Evolutionary conservation across 2,113 vertebrate species (phyloP), one percentile per base, ranked within the genome.

Genomic region (Dasyurus viverrinus): DNA sequence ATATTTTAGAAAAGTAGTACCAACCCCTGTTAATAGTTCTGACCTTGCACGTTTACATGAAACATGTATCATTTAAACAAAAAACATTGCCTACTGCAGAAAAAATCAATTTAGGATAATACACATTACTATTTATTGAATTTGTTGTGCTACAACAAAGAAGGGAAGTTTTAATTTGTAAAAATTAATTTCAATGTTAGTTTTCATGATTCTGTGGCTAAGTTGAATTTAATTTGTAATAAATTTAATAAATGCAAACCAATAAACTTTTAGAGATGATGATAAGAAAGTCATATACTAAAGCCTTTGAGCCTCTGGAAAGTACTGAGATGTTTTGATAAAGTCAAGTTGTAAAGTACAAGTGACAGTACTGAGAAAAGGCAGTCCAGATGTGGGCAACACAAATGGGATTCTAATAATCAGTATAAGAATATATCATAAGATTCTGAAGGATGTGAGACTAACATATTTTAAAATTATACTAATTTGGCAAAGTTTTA

Each of bases 161-260:
- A 94, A 93, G 47, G 5, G 10, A 92, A 76, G 53, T 92, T 68
- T 93, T 8, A 52, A 89, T 26, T 42, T 68, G n/a, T 91, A 76
- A 60, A 53, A n/a, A 89, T 57, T 42, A 57, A 89, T 12, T 92
- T 7, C 9, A 92, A 90, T 95, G 19, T 50, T 90, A 89, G 89
- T 55, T 54, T 94, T 42, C 47, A 53, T 6, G 48, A 1, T 93
- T 60, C 95, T 54, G 25, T n/a, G 22, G 3, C 25, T 2, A 76
- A 24, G 12, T 6, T 53, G 19, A 89, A 90, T 92, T 89, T 92
- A 55, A 36, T 93, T 92, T 50, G 0, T 47, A 93, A 47, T 8
- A 93, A 54, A 55, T 76, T 92, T 91, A 23, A 94, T 76, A 76
- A 92, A 68, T 54, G 46, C 68, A 47, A 94, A 53, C 50, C 50